Base-by-base conservation (phyloP, 2,888 invertebrate species). In the Zaprionus lineosus region DNA sequence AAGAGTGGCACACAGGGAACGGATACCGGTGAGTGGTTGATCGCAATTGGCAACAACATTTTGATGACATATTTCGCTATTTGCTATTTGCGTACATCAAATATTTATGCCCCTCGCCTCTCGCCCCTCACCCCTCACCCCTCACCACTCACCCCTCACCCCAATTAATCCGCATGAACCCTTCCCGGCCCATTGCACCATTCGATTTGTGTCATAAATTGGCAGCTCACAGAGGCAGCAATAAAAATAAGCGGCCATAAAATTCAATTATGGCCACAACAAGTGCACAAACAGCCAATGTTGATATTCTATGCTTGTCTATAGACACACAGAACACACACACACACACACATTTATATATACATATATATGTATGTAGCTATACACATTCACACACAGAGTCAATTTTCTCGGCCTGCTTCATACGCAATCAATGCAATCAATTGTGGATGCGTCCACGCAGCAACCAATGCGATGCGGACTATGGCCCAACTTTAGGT, bases 221-320 rank as follows among this genome's bases (percentile, higher is more conserved):
- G 82, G 60, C 78, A 77, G 57, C 66, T 69, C 84, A 67, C 71
- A 37, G 55, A 55, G 61, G 47, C 46, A 51, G 63, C 70, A 84
- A 78, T 81, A 77, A 78, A 78, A 84, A 84, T 84, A 84, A 81
- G 84, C 81, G 81, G 65, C 74, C 70, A 78, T 84, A 84, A 78
- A 78, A 81, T 84, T 78, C 81, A 78, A 78, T 78, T 84, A 78
- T 78, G 53, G 74, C 74, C 84, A 73, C 84, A 81, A 84, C 67
- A 84, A 84, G 74, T 81, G 70, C 70, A 78, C 69, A 73, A 66
- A 66, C 61, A 67, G 43, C 58, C 31, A 28, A n/a, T n/a, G n/a
- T n/a, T n/a, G n/a, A n/a, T 39, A 21, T 16, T 4, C 28, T 6
- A 31, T 37, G 24, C 4, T 8, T 24, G 24, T 24, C 41, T 43